Evolutionary conservation across 1,140 invertebrate genomes (phyloP).

Genomic region (Heliconius hermathena): DNA sequence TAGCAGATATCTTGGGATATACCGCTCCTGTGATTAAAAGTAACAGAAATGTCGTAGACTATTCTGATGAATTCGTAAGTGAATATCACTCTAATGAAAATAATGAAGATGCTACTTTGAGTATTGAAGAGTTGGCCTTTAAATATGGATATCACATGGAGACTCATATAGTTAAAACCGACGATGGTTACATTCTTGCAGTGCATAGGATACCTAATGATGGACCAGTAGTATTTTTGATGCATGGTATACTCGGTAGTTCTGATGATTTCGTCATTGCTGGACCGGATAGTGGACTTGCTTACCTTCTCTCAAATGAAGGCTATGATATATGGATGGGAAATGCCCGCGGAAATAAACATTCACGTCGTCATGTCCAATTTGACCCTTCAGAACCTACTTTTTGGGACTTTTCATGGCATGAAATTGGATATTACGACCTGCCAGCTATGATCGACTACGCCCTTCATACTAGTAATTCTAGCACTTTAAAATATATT

Average conservation of each 20-base stretch:
- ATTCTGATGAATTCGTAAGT: constrained; percentile 21
- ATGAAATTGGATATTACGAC: constrained; percentile 83
- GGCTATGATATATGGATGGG: constrained; percentile 89
- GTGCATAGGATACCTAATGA: constrained; percentile 55
- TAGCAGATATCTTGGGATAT: constrained; percentile 5
- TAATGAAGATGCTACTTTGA: constrained; percentile 45
- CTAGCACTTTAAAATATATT: constrained; percentile 82
- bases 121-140: constrained; percentile 45
- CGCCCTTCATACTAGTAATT: constrained; percentile 65
- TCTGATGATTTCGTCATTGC: constrained; percentile 86
- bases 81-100: constrained; percentile 23
- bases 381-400: constrained; percentile 81
- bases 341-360: constrained; percentile 86
- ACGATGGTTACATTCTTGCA: constrained; percentile 55
- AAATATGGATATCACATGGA: constrained; percentile 58
- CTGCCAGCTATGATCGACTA: constrained; percentile 82
- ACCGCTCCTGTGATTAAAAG: constrained; percentile 13
- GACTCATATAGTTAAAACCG: constrained; percentile 49
- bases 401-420: constrained; percentile 84
- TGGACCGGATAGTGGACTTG: constrained; percentile 84
- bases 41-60: constrained; percentile 17
- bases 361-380: constrained; percentile 81
- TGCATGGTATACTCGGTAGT: constrained; percentile 87
- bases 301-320: constrained; percentile 83
- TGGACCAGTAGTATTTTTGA: constrained; percentile 82